Evolutionary conservation across 2,797 vertebrate species (phyloP).

Genomic region (Danio choprae): DNA sequence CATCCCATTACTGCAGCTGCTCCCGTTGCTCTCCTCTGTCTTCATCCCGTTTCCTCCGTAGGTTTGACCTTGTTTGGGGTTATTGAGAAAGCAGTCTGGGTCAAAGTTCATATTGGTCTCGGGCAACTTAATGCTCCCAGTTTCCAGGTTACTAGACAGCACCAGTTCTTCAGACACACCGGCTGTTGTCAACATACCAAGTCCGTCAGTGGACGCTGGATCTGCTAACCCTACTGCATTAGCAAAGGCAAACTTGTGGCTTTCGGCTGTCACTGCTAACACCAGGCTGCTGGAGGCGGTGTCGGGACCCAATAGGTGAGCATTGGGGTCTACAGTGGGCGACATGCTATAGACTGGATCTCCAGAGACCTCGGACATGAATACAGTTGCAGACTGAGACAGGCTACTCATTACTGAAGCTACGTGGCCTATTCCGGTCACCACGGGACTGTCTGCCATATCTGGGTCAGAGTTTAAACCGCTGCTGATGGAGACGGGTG

Average conservation of each 20-base stretch:
- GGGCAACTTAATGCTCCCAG: slow-evolving; percentile 87
- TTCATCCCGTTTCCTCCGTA: slow-evolving; percentile 94
- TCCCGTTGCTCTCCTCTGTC: slow-evolving; percentile 76
- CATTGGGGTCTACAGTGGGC: slow-evolving; percentile 88
- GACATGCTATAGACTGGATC: slow-evolving; percentile 95
- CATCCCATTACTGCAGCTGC: slow-evolving; percentile 71
- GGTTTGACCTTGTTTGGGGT: slow-evolving; percentile 98
- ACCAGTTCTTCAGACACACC: slow-evolving; percentile 91
- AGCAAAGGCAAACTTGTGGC: slow-evolving; percentile 95
- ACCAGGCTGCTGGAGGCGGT: slow-evolving; percentile 88
- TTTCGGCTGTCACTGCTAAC: slow-evolving; percentile 87
- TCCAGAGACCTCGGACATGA: slow-evolving; percentile 97
- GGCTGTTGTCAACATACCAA: slow-evolving; percentile 82
- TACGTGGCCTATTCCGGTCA: slow-evolving; percentile 86
- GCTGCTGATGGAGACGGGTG: slow-evolving; percentile 95
- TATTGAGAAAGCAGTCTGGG: slow-evolving; percentile 99
- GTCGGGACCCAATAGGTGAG: slow-evolving; percentile 89
- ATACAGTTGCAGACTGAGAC: slow-evolving; percentile 92
- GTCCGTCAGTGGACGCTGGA: slow-evolving; percentile 82
- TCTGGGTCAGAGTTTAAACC: slow-evolving; percentile 89
- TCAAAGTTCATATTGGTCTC: slow-evolving; percentile 97
- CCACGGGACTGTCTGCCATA: slow-evolving; percentile 93
- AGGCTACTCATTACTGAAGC: slow-evolving; percentile 92
- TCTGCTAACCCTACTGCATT: slow-evolving; percentile 69
- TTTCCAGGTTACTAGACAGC: slow-evolving; percentile 92